phyloP scores from a whole-genome alignment of 2,888 invertebrate species.

The Drosophila aldrichi region DNA sequence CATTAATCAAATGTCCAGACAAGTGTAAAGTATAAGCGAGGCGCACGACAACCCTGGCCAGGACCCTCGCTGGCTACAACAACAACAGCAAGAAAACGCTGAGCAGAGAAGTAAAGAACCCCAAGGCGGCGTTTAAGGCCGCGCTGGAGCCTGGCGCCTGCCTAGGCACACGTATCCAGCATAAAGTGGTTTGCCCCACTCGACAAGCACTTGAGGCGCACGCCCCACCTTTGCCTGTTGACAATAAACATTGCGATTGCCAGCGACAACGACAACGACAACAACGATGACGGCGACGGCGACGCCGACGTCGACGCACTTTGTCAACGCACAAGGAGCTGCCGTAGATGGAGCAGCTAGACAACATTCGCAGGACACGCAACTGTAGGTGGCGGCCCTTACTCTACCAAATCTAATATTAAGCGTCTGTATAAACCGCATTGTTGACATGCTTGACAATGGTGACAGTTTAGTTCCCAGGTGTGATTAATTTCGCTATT shows the following conservation, averaged over 20 bases:
- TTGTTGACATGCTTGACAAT: conserved; percentile 73
- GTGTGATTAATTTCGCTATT: conserved; percentile 75
- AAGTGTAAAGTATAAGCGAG: conserved; percentile 71
- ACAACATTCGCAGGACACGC: conserved; percentile 26
- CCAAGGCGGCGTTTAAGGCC: conserved; percentile 39
- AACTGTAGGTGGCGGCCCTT: conserved; percentile 4
- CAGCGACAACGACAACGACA: conserved; percentile 10
- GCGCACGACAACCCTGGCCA: conserved; percentile 35
- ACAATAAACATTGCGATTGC: conserved; percentile 75
- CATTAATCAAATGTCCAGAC: conserved; percentile 82
- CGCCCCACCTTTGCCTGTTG: conserved; percentile 63
- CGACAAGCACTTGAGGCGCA: conserved; percentile 70
- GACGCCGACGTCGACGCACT: conserved; percentile 32
- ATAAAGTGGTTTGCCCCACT: conserved; percentile 58
- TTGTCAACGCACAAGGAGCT: conserved; percentile 41
- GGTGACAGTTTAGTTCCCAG: conserved; percentile 72
- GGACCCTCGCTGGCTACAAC: conserved; percentile 25
- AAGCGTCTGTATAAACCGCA: conserved; percentile 57
- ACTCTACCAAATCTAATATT: conserved; percentile 62
- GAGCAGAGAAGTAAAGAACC: conserved; percentile 2
- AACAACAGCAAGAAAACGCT: conserved; percentile 11
- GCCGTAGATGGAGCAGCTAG: not conserved
- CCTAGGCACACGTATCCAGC: conserved; percentile 66
- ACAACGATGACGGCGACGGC: conserved; percentile 9
- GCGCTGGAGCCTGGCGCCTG: conserved; percentile 54